Base-by-base conservation (phyloP, 2,797 vertebrate genomes). In the Gallinago nigripennis region DNA sequence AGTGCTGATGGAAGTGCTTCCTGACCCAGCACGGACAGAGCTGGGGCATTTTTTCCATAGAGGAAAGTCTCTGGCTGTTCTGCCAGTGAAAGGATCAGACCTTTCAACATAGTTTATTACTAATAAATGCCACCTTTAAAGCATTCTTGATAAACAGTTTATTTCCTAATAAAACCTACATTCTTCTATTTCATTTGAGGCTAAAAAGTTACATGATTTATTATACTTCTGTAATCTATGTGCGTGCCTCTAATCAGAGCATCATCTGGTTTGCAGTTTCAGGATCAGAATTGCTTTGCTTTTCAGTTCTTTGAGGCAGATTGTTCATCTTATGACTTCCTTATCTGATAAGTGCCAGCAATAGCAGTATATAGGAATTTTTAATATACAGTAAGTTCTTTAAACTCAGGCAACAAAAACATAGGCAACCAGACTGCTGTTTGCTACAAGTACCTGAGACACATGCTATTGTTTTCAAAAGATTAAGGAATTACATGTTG, bases 181-280 rank as follows among this genome's bases (percentile, higher is more conserved):
- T 90, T 83, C 46, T 93, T 94, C 88, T 94, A 84, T 89, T 82
- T 88, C 90, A 95, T 90, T 94, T n/a, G 66, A 72, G 83, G 75
- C 73, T 65, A 94, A 86, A 95, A 94, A 80, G 65, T 94, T 71
- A 61, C 70, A 46, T n/a, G 82, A 88, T 85, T 83, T 90, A 90
- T 95, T 84, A 43, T 30, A 64, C 54, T 41, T 92, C 41, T 81
- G 19, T 35, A 79, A 95, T 95, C 88, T 94, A 33, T 1, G 60
- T 58, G 82, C 9, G 0, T 81, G 73, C 53, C 70, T 71, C 58
- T 92, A 95, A 96, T 86, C 71, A 95, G 63, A 90, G 83, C n/a
- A 61, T 84, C 90, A 87, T 95, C 97, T 95, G 66, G 45, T 86
- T 96, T 95, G 91, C 86, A 95, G 95, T 96, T 95, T 95, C 88